phyloP scores from a whole-genome alignment of 2,113 vertebrate genomes.

The Rhinoderma darwinii region DNA sequence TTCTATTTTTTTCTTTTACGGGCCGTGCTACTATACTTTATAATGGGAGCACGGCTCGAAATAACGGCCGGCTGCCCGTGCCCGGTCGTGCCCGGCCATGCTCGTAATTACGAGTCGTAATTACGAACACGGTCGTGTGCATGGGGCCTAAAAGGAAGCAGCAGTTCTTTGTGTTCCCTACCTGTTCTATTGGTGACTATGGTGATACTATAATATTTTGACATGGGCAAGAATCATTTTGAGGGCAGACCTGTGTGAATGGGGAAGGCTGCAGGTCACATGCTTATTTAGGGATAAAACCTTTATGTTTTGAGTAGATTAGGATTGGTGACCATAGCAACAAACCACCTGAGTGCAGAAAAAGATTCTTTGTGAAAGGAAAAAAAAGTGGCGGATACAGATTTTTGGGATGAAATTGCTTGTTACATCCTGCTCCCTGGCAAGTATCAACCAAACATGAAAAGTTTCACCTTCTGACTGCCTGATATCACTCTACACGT shows the following conservation, averaged over 20 bases:
- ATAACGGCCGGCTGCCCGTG: too few relatives aligned
- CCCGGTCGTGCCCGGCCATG: too few relatives aligned
- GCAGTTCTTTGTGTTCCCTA: neutral
- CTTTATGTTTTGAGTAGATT: constrained; percentile 34
- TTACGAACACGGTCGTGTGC: too few relatives aligned
- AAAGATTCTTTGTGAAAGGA: neutral
- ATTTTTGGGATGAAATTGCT: constrained; percentile 46
- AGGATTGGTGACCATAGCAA: constrained; percentile 43
- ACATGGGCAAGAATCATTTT: neutral
- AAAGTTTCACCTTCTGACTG: constrained; percentile 24
- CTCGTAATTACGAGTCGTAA: too few relatives aligned
- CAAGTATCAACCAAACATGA: constrained; percentile 30
- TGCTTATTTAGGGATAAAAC: constrained; percentile 13
- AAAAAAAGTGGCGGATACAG: constrained; percentile 16
- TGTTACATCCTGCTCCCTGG: constrained; percentile 35
- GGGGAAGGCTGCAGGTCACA: neutral
- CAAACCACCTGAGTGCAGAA: constrained; percentile 34
- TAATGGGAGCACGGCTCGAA: too few relatives aligned
- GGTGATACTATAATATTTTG: constrained; percentile 27
- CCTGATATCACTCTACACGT: neutral
- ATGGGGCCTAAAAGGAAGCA: too few relatives aligned
- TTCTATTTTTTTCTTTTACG: too few relatives aligned
- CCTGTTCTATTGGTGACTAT: neutral
- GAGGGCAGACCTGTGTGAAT: neutral
- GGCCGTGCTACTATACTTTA: too few relatives aligned